phyloP scores from a whole-genome alignment of 2,797 vertebrate species.

The Sebastes oblongus region DNA sequence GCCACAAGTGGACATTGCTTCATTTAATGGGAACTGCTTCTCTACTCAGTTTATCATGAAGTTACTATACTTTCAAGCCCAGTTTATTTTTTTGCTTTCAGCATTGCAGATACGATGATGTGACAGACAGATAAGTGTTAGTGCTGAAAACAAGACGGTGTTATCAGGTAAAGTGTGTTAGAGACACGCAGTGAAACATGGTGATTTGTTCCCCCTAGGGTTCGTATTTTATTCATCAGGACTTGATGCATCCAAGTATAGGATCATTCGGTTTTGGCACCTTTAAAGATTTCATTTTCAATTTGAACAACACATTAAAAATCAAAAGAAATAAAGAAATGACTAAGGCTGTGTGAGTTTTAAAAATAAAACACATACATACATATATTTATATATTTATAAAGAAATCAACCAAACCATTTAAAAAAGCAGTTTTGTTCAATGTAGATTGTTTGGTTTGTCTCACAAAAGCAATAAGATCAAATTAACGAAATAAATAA shows the following conservation, averaged over 20 bases:
- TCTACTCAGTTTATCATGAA: neutral
- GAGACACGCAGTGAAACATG: slow-evolving; percentile 70
- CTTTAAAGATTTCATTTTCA: slow-evolving; percentile 84
- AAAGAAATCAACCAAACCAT: slow-evolving; percentile 78
- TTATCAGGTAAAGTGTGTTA: slow-evolving; percentile 25
- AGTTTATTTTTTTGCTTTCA: neutral
- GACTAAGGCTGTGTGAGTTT: slow-evolving; percentile 85
- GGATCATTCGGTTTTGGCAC: slow-evolving; percentile 87
- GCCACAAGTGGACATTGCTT: neutral
- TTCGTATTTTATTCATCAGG: slow-evolving; percentile 86
- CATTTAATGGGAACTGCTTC: neutral
- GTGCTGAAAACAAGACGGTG: neutral
- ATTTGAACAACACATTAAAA: slow-evolving; percentile 82
- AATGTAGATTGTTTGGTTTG: slow-evolving; percentile 76
- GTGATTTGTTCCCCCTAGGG: slow-evolving; percentile 80
- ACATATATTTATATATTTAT: slow-evolving; percentile 75
- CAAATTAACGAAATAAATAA: slow-evolving; percentile 65
- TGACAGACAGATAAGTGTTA: slow-evolving; percentile 7
- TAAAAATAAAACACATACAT: slow-evolving; percentile 78
- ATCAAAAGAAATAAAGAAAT: slow-evolving; percentile 75
- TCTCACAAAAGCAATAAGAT: slow-evolving; percentile 76
- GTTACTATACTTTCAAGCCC: neutral
- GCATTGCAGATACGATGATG: neutral
- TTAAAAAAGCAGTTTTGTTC: slow-evolving; percentile 78
- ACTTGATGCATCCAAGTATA: slow-evolving; percentile 86